Evolutionary conservation across 92 coral and sea anemone genomes (phyloP).

Genomic region (Siderastrea siderea): DNA sequence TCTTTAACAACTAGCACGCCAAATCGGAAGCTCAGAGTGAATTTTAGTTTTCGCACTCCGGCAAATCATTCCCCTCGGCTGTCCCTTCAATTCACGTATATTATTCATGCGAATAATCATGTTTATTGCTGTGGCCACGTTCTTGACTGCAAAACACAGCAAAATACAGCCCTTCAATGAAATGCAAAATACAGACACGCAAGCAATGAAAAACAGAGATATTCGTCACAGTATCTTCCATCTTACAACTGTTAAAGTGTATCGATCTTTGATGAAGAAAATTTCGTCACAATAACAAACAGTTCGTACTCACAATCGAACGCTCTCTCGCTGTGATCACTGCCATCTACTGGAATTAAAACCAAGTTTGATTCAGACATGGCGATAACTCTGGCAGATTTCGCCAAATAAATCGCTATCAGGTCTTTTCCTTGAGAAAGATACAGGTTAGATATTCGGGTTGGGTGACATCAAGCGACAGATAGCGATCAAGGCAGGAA

Average conservation of each 20-base stretch:
- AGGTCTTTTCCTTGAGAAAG: background rate
- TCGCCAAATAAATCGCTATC: background rate
- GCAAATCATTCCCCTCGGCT: no score
- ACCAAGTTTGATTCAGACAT: slow-evolving; percentile 28
- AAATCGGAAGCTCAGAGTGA: no score
- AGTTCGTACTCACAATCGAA: slow-evolving; percentile 79
- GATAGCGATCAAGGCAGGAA: background rate
- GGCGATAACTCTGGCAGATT: background rate
- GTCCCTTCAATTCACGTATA: no score
- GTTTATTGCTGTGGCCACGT: background rate
- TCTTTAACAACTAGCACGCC: background rate
- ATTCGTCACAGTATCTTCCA: background rate
- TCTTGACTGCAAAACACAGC: background rate
- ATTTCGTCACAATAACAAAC: background rate
- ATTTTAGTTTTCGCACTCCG: no score
- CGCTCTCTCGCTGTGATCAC: slow-evolving; percentile 79
- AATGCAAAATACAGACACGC: background rate
- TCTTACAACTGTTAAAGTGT: background rate
- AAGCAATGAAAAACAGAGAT: slow-evolving; percentile 1
- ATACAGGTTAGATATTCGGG: background rate
- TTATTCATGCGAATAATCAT: background rate
- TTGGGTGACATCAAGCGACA: background rate
- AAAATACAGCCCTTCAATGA: background rate
- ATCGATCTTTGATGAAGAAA: background rate
- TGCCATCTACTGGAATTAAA: slow-evolving; percentile 80